Base-by-base conservation (phyloP, 2,888 invertebrate genomes). In the Calameuta filiformis region DNA sequence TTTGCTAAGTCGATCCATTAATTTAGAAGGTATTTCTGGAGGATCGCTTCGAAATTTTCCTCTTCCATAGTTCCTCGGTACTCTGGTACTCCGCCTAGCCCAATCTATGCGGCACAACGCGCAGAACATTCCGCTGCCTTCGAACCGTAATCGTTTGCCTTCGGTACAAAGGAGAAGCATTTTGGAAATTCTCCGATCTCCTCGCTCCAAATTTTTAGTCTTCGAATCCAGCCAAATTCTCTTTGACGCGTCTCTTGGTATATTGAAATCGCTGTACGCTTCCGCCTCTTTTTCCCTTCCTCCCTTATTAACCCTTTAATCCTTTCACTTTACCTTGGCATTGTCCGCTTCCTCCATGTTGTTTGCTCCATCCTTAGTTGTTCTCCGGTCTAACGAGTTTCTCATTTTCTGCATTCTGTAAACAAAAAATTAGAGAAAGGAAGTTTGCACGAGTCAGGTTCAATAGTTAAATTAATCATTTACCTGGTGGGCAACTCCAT, bases 21-120 rank as follows among this genome's bases (percentile, higher is more conserved):
- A 77, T 75, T 75, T 68, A 73, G 31, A 34, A 35, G 77, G 37
- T 68, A 68, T 77, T 68, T 40, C 74, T 74, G 6, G 4, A 31
- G 74, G 35, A 15, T 35, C 6, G 35, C 37, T 11, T 34, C 12
- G 37, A 75, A 75, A 37, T 68, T 74, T 34, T 56, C 56, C 56
- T 23, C 56, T 23, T 56, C 23, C 56, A 9, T 23, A 23, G 23
- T 31, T 31, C 31, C 31, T 31, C 31, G 31, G 31, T 31, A 9
- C 56, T 9, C 23, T 6, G 15, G 15, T 15, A 40, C 6, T 40
- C 12, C 15, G 4, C 40, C 15, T 6, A 15, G 15, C 40, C 15
- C 40, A 4, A 15, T 40, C 40, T 40, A 40, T 15, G 40, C 9
- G 9, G 56, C 23, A 56, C 56, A 15, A 9, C 56, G 56, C 9